phyloP scores from a whole-genome alignment of 2,888 invertebrate species.

The Nebria brevicollis region DNA sequence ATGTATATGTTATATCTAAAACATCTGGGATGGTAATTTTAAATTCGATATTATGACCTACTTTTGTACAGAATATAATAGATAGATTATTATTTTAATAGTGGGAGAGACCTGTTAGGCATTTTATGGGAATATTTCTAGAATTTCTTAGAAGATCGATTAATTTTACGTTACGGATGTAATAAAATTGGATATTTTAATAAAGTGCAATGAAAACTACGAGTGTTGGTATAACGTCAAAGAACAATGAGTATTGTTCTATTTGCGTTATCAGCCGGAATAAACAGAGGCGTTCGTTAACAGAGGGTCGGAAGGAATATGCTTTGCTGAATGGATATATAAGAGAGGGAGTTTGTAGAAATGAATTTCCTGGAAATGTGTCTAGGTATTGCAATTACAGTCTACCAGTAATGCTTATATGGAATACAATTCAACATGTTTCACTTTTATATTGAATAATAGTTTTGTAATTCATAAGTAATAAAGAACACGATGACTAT shows the following conservation, averaged over 20 bases:
- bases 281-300: not conserved
- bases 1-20: no score
- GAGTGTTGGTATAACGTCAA: not conserved
- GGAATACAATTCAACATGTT: not conserved
- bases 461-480: no score
- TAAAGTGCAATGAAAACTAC: not conserved
- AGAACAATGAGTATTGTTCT: conserved; percentile 15
- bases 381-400: not conserved
- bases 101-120: no score
- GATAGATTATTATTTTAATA: no score
- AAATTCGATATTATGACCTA: no score
- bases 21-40: no score
- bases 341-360: not conserved
- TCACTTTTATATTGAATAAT: not conserved
- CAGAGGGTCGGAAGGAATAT: not conserved
- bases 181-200: not conserved
- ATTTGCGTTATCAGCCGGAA: conserved; percentile 19
- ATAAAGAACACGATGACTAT: no score
- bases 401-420: not conserved
- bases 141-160: no score
- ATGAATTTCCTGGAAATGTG: not conserved
- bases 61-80: no score
- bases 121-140: no score
- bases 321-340: not conserved
- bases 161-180: not conserved